Base-by-base conservation (phyloP, 2,113 vertebrate species). In the Mesembrinibis cayennensis region DNA sequence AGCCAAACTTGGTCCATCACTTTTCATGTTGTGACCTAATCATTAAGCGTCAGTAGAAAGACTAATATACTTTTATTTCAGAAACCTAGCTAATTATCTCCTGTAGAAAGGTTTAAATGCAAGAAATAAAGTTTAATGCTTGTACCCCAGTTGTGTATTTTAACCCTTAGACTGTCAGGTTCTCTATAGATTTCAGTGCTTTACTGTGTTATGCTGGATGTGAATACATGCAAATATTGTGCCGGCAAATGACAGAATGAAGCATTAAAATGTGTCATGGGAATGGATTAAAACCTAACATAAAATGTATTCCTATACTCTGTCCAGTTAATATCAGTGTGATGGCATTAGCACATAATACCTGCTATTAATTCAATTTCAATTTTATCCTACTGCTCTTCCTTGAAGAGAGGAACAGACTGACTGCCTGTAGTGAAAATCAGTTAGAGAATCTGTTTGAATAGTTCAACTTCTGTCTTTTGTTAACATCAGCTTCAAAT, bases 291-390 rank as follows among this genome's bases (percentile, higher is more conserved):
- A 87, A 92, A 61, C 20, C 11, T 56, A 36, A 52, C 10, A 40
- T 78, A 58, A 95, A 95, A 67, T 42, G 16, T 56, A 56, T 87
- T 85, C 36, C 9, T 71, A 5, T 38, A 58, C 6, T 79, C 21
- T 6, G 70, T 94, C 89, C 93, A 82, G 52, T 55, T 92, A 74
- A 67, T 38, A 82, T 29, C 56, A n/a, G 40, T 76, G 30, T 92
- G 69, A 90, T 95, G 63, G 40, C 53, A 87, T 95, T 95, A 96
- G 25, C 56, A 76, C 55, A 20, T 82, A 92, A 94, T 87, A 74
- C 44, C 29, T 90, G 27, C 40, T 92, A 78, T 82, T 95, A 92
- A 91, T 94, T 91, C 36, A 82, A 61, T 26, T 96, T 91, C 53
- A 66, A 4, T 81, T 92, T 91, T 82, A 76, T 84, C 53, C 38